Evolutionary conservation across 2,888 invertebrate species (phyloP).

Genomic region (Tipula unca): DNA sequence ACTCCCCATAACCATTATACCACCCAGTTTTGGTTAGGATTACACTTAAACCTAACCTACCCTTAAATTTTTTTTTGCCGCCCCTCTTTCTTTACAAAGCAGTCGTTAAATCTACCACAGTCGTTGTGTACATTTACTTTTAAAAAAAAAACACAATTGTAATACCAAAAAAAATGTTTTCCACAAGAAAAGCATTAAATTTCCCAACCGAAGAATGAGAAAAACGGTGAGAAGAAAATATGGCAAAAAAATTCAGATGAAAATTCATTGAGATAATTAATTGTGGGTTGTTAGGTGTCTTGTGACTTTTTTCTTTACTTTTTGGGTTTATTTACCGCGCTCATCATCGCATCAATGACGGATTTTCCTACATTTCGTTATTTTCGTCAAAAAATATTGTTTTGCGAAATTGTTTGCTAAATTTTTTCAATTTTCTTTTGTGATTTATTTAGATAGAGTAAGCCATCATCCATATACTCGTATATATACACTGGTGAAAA

Average conservation of each 20-base stretch:
- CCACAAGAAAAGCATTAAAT: neutral
- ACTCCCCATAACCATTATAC: neutral
- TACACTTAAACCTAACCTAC: neutral
- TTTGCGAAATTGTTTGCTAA: neutral
- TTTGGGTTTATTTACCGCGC: neutral
- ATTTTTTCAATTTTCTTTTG: neutral
- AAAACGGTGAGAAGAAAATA: neutral
- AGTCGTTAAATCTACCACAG: too few species aligned
- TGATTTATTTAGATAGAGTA: neutral
- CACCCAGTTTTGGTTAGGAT: neutral
- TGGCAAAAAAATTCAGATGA: neutral
- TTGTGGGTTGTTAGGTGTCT: conserved; percentile 2
- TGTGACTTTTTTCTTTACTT: neutral
- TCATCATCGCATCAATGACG: neutral
- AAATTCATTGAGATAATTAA: neutral
- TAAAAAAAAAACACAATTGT: neutral
- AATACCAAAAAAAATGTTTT: neutral
- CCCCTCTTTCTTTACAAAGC: neutral
- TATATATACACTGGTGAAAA: too few species aligned
- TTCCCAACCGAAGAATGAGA: neutral
- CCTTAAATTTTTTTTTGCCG: neutral
- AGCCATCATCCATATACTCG: too few species aligned
- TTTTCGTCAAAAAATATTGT: neutral
- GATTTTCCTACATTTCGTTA: neutral
- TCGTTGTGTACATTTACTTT: neutral